These are phyloP conservation scores for Tinamus guttatus DNA, from an alignment of 2,113 vertebrate species.

Conservation along the genomic window DNA sequence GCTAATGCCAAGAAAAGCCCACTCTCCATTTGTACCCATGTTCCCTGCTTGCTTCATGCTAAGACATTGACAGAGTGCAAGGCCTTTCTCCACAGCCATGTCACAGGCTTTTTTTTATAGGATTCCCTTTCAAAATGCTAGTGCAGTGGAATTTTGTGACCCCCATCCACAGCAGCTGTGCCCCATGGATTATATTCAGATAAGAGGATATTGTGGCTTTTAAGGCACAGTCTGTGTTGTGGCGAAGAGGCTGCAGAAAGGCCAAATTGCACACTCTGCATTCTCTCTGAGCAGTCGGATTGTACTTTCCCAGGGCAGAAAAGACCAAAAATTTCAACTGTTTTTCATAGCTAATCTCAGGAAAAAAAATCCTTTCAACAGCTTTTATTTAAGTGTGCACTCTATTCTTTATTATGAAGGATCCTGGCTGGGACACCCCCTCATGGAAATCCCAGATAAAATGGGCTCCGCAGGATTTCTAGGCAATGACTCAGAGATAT, in stretches of 20 bases:
- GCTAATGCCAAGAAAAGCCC: conserved; percentile 64
- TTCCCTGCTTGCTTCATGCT: conserved; percentile 25
- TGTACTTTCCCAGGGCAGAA: background rate
- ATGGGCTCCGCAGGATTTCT: background rate
- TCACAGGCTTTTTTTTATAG: background rate
- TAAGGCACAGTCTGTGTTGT: background rate
- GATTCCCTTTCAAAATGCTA: conserved; percentile 40
- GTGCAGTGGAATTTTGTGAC: conserved; percentile 35
- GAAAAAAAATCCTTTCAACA: background rate
- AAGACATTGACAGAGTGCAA: conserved; percentile 57
- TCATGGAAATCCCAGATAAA: background rate
- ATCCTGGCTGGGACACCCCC: background rate
- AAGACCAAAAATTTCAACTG: background rate
- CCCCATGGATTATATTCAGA: background rate
- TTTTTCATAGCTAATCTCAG: background rate
- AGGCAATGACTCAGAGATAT: background rate
- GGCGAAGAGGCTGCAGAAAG: background rate
- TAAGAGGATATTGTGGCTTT: conserved; percentile 32
- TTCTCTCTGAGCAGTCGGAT: background rate
- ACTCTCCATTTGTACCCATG: conserved; percentile 26
- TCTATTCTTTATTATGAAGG: background rate
- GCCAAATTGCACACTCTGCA: background rate
- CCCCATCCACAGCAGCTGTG: conserved; percentile 8
- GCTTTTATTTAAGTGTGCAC: background rate
- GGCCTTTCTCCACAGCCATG: background rate